Evolutionary conservation across 2,888 invertebrate genomes (phyloP).

Genomic region (Drosophila pegasa): DNA sequence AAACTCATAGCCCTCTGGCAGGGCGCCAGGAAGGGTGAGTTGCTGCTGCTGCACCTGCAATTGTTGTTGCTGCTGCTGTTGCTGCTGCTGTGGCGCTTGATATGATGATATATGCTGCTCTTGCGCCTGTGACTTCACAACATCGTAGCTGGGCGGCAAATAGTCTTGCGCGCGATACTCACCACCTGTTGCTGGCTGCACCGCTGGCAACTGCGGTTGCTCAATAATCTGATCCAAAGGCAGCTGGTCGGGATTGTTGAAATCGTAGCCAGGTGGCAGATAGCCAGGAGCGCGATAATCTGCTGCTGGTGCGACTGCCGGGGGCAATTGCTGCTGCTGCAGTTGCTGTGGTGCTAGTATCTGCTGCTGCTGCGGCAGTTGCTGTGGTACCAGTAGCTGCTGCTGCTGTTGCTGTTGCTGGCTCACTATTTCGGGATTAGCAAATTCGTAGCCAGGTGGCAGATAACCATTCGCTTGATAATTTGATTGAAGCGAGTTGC

Average conservation of each 20-base stretch:
- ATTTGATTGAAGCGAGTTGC: constrained; percentile 19
- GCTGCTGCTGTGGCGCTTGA: constrained; percentile 20
- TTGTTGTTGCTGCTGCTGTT: constrained; percentile 26
- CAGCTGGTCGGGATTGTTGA: constrained; percentile 8
- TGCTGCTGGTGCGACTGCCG: constrained; percentile 4
- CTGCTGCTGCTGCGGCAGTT: constrained; percentile 5
- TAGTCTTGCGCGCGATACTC: constrained; percentile 56
- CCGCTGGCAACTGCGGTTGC: constrained; percentile 14
- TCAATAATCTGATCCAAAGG: constrained; percentile 19
- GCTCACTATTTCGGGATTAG: constrained; percentile 34
- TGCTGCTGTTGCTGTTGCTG: constrained; percentile 16
- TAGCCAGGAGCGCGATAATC: constrained; percentile 57
- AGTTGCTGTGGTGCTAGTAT: constrained; percentile 4
- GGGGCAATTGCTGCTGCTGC: constrained; percentile 6
- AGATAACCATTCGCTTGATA: constrained; percentile 53
- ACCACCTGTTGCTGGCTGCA: constrained; percentile 28
- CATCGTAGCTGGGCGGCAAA: constrained; percentile 65
- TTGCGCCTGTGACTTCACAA: constrained; percentile 15
- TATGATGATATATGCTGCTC: constrained; percentile 10
- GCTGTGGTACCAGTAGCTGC: constrained; percentile 7
- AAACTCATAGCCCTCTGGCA: constrained; percentile 77
- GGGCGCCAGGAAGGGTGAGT: constrained; percentile 35
- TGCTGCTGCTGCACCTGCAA: constrained; percentile 23
- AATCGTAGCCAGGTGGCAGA: constrained; percentile 66
- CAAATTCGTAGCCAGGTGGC: constrained; percentile 70